A percentile compares a stretch with the other conserved stretches of the same genome.
Evolutionary conservation across 2,113 vertebrate genomes (phyloP).

Genomic region (Melospiza georgiana): DNA sequence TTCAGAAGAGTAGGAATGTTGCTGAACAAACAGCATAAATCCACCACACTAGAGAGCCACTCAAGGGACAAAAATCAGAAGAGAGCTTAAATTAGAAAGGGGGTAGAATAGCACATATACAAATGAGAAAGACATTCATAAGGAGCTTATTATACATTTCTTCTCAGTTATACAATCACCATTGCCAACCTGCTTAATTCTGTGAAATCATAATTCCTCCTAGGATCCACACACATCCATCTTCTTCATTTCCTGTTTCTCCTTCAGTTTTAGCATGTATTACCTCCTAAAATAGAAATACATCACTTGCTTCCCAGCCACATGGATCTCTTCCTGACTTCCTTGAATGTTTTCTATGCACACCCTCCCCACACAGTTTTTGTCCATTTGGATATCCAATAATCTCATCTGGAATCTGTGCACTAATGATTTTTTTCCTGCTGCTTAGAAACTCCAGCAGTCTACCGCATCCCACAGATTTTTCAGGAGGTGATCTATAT

Average conservation of each 20-base stretch:
- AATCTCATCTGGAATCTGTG: not conserved
- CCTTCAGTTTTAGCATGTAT: not conserved
- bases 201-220: not conserved
- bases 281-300: not conserved
- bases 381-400: not conserved
- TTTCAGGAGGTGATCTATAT: not conserved
- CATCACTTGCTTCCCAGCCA: not conserved
- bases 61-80: slow-evolving; percentile 4
- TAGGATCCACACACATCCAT: not conserved
- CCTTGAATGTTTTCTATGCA: not conserved
- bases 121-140: not conserved
- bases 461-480: not conserved
- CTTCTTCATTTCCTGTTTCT: not conserved
- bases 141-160: not conserved
- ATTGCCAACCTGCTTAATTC: not conserved
- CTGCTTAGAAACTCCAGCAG: not conserved
- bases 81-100: not conserved
- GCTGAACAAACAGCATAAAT: slow-evolving; percentile 43
- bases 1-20: not conserved
- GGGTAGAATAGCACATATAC: not conserved
- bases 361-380: not conserved
- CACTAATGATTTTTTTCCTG: not conserved
- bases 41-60: not conserved
- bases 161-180: not conserved
- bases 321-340: not conserved